phyloP scores from a whole-genome alignment of 2,797 vertebrate genomes.

The Sphaeramia orbicularis region DNA sequence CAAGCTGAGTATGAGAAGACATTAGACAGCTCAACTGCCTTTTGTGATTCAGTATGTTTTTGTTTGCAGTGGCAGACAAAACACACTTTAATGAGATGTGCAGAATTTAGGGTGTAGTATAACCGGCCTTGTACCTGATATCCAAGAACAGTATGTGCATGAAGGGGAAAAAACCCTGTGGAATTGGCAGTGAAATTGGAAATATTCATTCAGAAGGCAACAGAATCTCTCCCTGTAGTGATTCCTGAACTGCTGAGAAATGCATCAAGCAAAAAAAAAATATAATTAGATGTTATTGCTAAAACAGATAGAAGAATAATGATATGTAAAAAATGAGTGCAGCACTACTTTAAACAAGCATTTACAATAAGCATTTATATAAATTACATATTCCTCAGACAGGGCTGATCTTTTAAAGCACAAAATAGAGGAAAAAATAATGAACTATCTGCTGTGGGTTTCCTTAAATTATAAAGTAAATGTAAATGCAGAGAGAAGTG shows the following conservation, averaged over 20 bases:
- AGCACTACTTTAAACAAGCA: too few relatives aligned
- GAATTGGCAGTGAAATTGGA: background rate
- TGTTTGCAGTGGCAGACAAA: too few relatives aligned
- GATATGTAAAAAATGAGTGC: conserved; percentile 7
- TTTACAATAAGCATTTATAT: too few relatives aligned
- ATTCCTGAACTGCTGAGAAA: background rate
- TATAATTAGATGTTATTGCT: background rate
- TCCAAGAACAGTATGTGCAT: background rate
- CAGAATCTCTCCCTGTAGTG: background rate
- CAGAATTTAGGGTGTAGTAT: too few relatives aligned
- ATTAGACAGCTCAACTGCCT: conserved; percentile 21
- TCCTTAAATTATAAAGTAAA: too few relatives aligned
- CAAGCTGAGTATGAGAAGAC: conserved; percentile 28
- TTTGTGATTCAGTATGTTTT: conserved; percentile 38
- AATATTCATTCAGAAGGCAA: background rate
- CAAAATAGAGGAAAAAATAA: too few relatives aligned
- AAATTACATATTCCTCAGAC: too few relatives aligned
- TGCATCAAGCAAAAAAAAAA: conserved; percentile 1
- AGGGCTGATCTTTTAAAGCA: too few relatives aligned
- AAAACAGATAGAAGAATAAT: conserved; percentile 5
- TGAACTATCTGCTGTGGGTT: too few relatives aligned
- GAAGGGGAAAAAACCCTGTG: background rate
- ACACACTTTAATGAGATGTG: too few relatives aligned
- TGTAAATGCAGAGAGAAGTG: too few relatives aligned
- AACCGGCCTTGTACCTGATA: background rate